Evolutionary conservation across 2,888 invertebrate species (phyloP), one percentile per base, ranked within the genome.

Genomic region (Antheraea assamensis): DNA sequence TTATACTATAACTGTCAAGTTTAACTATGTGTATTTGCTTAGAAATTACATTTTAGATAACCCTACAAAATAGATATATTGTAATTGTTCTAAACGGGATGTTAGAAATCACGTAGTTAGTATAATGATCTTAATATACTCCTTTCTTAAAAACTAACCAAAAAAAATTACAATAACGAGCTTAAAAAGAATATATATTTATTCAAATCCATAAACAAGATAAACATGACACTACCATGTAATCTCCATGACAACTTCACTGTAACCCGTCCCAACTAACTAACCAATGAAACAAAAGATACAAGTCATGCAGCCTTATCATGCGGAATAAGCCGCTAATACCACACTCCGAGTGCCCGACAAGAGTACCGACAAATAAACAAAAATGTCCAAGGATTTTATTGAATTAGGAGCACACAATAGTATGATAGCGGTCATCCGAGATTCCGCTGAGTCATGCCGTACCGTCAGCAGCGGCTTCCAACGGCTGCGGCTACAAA

Each of bases 341-440:
- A 87, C 91, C 83, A 87, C 87, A 88, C 84, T 88, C 85, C 88
- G 87, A 81, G 83, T 77, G 79, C 75, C 88, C 90, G 88, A 89
- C 92, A 93, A 93, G 91, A 90, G 88, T 88, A 88, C 92, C 91
- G 90, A 87, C 89, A 92, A 92, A 92, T 90, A 93, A 93, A 94
- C 92, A 92, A 93, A 91, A 93, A 92, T 93, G 90, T 89, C 88
- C 88, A 86, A 90, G 91, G 92, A 92, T 93, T 92, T 94, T 93
- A 94, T 94, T 94, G 94, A 94, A 94, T 94, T 94, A 94, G 91
- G 87, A 85, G 92, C 90, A 92, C 92, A 94, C 93, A 93, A 92
- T 93, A 87, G 87, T 83, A 80, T 81, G 82, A 87, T 86, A 85
- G 82, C 82, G 87, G 85, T 83, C 83, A 83, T 80, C 81, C 75